Evolutionary conservation across 2,888 invertebrate genomes (phyloP).

Genomic region (Ichneumoninae sp.): DNA sequence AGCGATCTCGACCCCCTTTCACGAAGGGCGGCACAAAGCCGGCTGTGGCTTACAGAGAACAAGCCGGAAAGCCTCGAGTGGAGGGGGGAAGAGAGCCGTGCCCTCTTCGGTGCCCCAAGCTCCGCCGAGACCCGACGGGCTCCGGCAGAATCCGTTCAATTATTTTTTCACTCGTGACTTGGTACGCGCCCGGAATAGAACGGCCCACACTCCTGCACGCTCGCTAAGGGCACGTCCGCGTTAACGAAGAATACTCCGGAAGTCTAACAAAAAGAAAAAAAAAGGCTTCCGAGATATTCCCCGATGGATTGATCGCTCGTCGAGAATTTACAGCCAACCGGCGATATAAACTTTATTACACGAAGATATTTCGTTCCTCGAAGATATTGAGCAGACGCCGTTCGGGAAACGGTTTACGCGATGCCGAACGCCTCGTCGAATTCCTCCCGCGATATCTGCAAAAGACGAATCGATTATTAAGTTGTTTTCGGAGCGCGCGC

Average conservation of each 20-base stretch:
- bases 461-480: conserved; percentile 58
- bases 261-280: background rate
- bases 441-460: conserved; percentile 84
- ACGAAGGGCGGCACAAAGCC: conserved; percentile 50
- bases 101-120: conserved; percentile 20
- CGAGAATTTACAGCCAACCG: conserved; percentile 17
- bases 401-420: conserved; percentile 35
- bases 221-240: conserved; percentile 11
- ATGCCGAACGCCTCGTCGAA: conserved; percentile 84
- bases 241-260: conserved; percentile 18
- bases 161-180: conserved; percentile 23
- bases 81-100: conserved; percentile 1
- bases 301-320: conserved; percentile 4
- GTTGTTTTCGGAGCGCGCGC: background rate
- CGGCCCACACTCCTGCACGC: background rate
- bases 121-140: conserved; percentile 2
- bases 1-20: conserved; percentile 58
- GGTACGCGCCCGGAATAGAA: conserved; percentile 55
- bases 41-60: background rate
- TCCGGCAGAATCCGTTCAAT: conserved; percentile 29
- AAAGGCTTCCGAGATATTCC: background rate
- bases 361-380: conserved; percentile 34
- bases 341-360: conserved; percentile 51
- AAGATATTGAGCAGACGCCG: background rate
- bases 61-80: conserved; percentile 15